These are phyloP conservation scores for Panulirus ornatus DNA, from an alignment of 1,140 invertebrate species.

Conservation along the genomic window DNA sequence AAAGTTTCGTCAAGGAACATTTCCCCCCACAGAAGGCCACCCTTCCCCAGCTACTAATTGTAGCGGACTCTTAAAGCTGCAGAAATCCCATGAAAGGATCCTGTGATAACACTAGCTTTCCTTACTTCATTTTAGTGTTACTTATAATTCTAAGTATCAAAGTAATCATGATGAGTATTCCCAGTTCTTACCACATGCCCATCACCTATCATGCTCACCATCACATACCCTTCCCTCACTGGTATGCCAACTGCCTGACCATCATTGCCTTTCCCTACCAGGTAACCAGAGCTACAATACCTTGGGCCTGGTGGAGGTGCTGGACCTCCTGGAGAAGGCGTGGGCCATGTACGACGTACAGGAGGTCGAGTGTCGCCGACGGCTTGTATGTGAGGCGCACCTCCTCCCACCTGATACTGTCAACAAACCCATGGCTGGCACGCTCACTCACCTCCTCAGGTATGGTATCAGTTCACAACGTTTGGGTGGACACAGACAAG, in stretches of 20 bases:
- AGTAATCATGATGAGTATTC: no score
- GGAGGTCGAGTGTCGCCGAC: constrained; percentile 32
- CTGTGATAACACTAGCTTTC: no score
- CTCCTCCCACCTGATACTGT: not conserved
- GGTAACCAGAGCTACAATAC: not conserved
- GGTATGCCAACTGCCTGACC: no score
- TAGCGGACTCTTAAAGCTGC: no score
- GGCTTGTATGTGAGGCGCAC: constrained; percentile 49
- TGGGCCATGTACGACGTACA: constrained; percentile 38
- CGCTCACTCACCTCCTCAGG: not conserved
- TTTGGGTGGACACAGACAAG: no score
- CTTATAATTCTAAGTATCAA: no score
- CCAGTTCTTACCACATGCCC: not conserved
- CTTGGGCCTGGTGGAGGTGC: not conserved
- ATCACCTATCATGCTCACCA: not conserved
- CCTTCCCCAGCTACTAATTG: no score
- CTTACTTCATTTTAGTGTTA: no score
- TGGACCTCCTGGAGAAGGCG: constrained; percentile 42
- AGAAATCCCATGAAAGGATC: no score
- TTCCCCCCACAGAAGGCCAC: no score
- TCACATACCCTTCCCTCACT: not conserved
- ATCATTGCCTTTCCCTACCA: not conserved
- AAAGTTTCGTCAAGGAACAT: no score
- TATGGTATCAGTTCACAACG: not conserved
- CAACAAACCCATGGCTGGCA: not conserved